These are phyloP conservation scores for Paramormyrops hopkinsi DNA, from an alignment of 2,797 vertebrate genomes.

Conservation along the genomic window DNA sequence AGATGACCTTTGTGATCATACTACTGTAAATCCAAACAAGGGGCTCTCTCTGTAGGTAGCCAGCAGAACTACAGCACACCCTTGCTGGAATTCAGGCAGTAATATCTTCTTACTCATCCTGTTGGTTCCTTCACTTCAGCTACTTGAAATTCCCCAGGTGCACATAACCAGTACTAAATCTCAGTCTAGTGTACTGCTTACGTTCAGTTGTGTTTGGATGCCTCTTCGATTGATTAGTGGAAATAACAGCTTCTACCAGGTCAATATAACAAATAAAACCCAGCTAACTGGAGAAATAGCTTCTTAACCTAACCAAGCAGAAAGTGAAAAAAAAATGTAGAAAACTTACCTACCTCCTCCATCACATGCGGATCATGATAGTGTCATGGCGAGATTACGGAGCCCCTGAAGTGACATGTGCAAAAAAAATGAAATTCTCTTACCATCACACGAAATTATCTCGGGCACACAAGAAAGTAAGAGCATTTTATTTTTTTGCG, in stretches of 20 bases:
- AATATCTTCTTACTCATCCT: background rate
- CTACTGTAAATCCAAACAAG: background rate
- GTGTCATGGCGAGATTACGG: background rate
- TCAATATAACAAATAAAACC: background rate
- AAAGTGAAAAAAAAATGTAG: background rate
- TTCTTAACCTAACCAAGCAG: background rate
- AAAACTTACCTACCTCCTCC: background rate
- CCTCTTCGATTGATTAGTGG: background rate
- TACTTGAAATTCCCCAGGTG: background rate
- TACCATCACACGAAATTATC: background rate
- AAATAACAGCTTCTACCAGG: background rate
- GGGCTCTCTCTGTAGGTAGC: background rate
- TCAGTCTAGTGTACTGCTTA: background rate
- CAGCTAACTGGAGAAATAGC: background rate
- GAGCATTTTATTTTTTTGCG: background rate
- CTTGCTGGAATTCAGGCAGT: background rate
- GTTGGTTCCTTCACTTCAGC: background rate
- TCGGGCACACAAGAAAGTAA: background rate
- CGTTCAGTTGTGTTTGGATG: background rate
- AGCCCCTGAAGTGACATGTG: background rate
- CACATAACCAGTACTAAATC: background rate
- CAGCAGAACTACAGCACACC: background rate
- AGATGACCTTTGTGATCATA: background rate
- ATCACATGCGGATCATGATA: background rate
- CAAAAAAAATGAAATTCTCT: background rate